A percentile compares a stretch with the other conserved stretches of the same genome.
phyloP scores from a whole-genome alignment of 1,140 invertebrate genomes.

The Nephila pilipes region DNA sequence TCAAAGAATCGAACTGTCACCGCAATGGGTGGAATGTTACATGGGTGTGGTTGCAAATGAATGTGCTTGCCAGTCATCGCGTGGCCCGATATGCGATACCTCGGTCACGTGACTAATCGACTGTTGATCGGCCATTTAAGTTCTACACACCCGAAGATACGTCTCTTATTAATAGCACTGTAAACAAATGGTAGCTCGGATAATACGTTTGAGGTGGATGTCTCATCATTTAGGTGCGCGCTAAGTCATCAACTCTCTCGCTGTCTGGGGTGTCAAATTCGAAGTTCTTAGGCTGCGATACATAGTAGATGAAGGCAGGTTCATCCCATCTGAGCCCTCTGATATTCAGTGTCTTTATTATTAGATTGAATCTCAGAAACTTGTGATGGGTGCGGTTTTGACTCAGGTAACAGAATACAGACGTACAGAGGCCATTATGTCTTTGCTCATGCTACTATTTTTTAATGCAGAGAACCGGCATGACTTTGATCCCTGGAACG shows the following conservation, averaged over 20 bases:
- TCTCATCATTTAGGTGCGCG: conserved; percentile 21
- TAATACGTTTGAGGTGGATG: conserved; percentile 10
- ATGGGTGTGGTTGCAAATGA: conserved; percentile 40
- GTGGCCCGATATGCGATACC: conserved; percentile 41
- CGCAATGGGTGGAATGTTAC: conserved; percentile 8
- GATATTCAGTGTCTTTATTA: conserved; percentile 33
- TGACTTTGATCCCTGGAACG: conserved; percentile 28
- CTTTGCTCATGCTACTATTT: conserved; percentile 44
- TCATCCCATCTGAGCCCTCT: background rate
- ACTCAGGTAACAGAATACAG: background rate
- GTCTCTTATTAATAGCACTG: conserved; percentile 25
- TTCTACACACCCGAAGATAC: conserved; percentile 25
- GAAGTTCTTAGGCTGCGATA: background rate
- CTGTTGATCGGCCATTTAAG: conserved; percentile 50
- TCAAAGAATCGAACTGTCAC: conserved; percentile 15
- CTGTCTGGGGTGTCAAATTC: conserved; percentile 33
- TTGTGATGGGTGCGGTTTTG: conserved; percentile 11
- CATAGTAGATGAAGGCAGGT: conserved; percentile 10
- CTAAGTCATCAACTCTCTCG: conserved; percentile 16
- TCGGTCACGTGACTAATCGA: conserved; percentile 47
- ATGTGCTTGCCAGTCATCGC: conserved; percentile 17
- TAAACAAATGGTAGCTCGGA: conserved; percentile 29
- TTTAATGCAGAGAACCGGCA: conserved; percentile 19
- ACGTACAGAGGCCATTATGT: conserved; percentile 33
- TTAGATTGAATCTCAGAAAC: conserved; percentile 37